Evolutionary conservation across 1,140 invertebrate genomes (phyloP).

Genomic region (Protaetia brevitarsis): DNA sequence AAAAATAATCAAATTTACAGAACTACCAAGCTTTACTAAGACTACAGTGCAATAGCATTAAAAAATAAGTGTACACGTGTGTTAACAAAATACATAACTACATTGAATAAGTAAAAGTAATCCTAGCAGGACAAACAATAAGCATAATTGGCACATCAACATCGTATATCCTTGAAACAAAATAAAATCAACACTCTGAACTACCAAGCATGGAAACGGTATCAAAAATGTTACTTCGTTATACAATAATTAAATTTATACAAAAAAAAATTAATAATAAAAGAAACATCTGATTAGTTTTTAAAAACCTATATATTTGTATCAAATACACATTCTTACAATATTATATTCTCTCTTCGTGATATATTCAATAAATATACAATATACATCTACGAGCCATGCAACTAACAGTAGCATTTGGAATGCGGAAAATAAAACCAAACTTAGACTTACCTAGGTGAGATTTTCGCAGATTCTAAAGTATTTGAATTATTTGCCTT

Average conservation of each 20-base stretch:
- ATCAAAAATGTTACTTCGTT: background rate
- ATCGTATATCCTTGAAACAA: too few relatives aligned
- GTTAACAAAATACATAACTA: too few relatives aligned
- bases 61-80: too few relatives aligned
- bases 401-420: background rate
- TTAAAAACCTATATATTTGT: constrained; percentile 7
- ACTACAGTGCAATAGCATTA: too few relatives aligned
- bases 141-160: too few relatives aligned
- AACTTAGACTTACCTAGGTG: constrained; percentile 45
- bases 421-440: background rate
- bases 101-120: too few relatives aligned
- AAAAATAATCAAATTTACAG: too few relatives aligned
- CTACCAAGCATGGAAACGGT: too few relatives aligned
- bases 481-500: constrained; percentile 73
- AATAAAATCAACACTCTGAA: too few relatives aligned
- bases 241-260: background rate
- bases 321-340: constrained; percentile 1
- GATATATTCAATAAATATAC: background rate
- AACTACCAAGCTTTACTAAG: too few relatives aligned
- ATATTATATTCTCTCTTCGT: background rate
- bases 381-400: constrained; percentile 9
- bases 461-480: constrained; percentile 47
- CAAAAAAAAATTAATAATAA: too few relatives aligned
- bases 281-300: constrained; percentile 4
- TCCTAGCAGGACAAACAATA: too few relatives aligned